Base-by-base conservation (phyloP, 2,797 vertebrate species). In the Amazona finschi region DNA sequence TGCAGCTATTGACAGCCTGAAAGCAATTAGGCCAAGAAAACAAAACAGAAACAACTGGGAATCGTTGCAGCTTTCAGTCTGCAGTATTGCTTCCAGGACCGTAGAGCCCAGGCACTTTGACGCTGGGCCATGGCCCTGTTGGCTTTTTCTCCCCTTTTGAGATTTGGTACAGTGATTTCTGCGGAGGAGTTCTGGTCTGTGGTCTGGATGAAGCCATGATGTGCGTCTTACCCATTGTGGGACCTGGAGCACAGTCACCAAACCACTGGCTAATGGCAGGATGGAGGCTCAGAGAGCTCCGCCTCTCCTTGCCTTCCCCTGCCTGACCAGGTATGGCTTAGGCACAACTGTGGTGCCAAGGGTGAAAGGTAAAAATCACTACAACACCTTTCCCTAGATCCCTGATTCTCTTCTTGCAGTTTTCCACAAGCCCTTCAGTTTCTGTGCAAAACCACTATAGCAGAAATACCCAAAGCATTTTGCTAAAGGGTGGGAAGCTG, bases 21-120 rank as follows among this genome's bases (percentile, higher is more conserved):
- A 83, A 93, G 41, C 93, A 94, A 90, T 92, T 61, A 95, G 67
- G 84, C 69, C 87, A 85, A 47, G 41, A 65, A 77, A 85, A 91
- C 83, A 87, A 77, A 89, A 46, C 84, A 85, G 88, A 67, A 80
- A 72, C 72, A 64, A 71, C 41, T 83, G 93, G 88, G 86, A 80
- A 53, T 53, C 0, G 0, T 22, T 76, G 90, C 47, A 87, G 83
- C 21, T 73, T 60, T 90, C 60, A 25, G 38, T 24, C 66, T 81
- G 79, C 49, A 67, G 71, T 30, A 15, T 69, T 49, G 61, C 85
- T 91, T 91, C 88, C 93, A 89, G 88, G 20, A 31, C 62, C 2
- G 0, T 21, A 50, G 47, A 77, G 52, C 41, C 72, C 19, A 43
- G 71, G 85, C 22, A 7, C 55, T 77, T 28, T 87, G 70, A 44